Evolutionary conservation across 2,888 invertebrate genomes (phyloP), one percentile per base, ranked within the genome.

Genomic region (Phorcus lineatus): DNA sequence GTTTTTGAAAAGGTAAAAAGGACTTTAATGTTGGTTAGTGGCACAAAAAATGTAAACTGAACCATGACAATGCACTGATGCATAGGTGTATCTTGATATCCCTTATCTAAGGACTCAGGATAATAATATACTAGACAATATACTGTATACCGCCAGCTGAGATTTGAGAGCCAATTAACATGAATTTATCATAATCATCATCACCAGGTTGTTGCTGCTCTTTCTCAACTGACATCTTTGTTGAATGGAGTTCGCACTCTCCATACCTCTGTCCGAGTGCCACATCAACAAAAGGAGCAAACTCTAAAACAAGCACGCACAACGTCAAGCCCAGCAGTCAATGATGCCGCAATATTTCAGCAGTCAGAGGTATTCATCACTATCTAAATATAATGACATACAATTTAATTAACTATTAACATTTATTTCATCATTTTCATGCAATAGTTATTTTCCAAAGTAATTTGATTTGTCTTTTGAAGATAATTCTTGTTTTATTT

Each of bases 141-240:
- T n/a, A n/a, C n/a, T n/a, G n/a, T n/a, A n/a, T n/a, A n/a, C n/a
- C n/a, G n/a, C n/a, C n/a, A n/a, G n/a, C n/a, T n/a, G n/a, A n/a
- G n/a, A n/a, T n/a, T n/a, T n/a, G n/a, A n/a, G n/a, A n/a, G n/a
- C n/a, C n/a, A 57, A 9, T 62, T 11, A 62, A 24, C 2, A 62
- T 62, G 24, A 16, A 24, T 62, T 3, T 11, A 28, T 28, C 24
- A 4, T 62, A 13, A 28, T 16, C 24, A 4, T 62, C 24, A 16
- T 62, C 13, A 53, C 22, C 70, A 86, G 86, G 82, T 82, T 70
- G 76, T 81, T 53, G 82, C 83, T 54, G 86, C 86, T 24, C 74
- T 86, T 11, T 85, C 85, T 77, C 86, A 86, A 74, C 70, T 86
- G 19, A 54, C 84, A n/a, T 84, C 83, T 13, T 47, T 85, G n/a